Percentiles rank a stretch among this genome's conserved stretches.
These are phyloP conservation scores for Mylabris sibirica DNA, from an alignment of 2,888 invertebrate genomes.

Conservation along the genomic window DNA sequence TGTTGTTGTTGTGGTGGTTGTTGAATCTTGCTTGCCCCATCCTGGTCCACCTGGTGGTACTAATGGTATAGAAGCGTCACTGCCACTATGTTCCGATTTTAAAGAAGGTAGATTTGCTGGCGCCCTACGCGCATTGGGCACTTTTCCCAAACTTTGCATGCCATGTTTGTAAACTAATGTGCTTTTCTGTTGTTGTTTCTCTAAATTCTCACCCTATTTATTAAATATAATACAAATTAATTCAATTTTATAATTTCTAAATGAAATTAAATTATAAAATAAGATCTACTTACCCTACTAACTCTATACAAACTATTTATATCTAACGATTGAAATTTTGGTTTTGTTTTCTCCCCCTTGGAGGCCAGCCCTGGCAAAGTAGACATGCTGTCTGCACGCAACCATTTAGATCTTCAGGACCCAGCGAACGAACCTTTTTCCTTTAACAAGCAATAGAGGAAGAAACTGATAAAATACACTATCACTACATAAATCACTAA, in stretches of 20 bases:
- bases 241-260: neutral
- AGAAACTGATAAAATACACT: constrained; percentile 1
- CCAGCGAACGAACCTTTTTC: constrained; percentile 80
- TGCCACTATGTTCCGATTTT: constrained; percentile 91
- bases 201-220: constrained; percentile 82
- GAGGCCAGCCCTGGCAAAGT: constrained; percentile 90
- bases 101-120: constrained; percentile 99
- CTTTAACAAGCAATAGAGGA: constrained; percentile 58
- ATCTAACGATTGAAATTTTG: constrained; percentile 96
- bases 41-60: constrained; percentile 82
- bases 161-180: constrained; percentile 97
- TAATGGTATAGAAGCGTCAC: constrained; percentile 79
- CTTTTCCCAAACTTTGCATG: constrained; percentile 99
- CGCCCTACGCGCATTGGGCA: constrained; percentile 96
- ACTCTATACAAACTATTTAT: constrained; percentile 96
- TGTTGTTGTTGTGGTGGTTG: constrained; percentile 59
- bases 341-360: constrained; percentile 89
- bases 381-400: constrained; percentile 96
- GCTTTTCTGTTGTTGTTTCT: constrained; percentile 87
- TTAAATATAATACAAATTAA: constrained; percentile 22
- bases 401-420: constrained; percentile 85
- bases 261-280: neutral
- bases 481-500: neutral
- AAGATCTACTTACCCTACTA: constrained; percentile 76
- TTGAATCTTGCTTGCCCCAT: constrained; percentile 72